These are phyloP conservation scores for Heliconius ethilla DNA, from an alignment of 2,888 invertebrate genomes.

Conservation along the genomic window DNA sequence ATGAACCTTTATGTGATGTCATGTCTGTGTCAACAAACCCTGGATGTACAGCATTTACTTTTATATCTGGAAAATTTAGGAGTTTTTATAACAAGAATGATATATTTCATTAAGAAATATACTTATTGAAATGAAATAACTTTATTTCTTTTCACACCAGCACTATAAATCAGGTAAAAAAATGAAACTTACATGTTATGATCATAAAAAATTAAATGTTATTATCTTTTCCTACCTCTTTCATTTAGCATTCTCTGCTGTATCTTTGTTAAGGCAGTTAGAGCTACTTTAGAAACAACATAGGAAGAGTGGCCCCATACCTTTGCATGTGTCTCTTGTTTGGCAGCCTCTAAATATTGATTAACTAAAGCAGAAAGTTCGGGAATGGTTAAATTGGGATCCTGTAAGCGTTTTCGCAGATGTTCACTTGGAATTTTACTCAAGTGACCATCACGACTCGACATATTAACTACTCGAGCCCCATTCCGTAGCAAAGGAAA, in stretches of 20 bases:
- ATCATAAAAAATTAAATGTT: too few species aligned
- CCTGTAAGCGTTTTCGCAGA: slow-evolving; percentile 76
- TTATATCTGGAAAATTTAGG: slow-evolving; percentile 56
- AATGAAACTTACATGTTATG: too few species aligned
- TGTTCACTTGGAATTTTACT: slow-evolving; percentile 78
- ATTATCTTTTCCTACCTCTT: background rate
- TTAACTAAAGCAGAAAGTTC: slow-evolving; percentile 84
- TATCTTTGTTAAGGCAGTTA: slow-evolving; percentile 84
- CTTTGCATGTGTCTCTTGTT: slow-evolving; percentile 60
- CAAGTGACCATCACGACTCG: slow-evolving; percentile 85
- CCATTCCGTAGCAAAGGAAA: slow-evolving; percentile 87
- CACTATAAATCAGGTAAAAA: too few species aligned
- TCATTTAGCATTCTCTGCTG: slow-evolving; percentile 81
- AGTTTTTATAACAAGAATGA: background rate
- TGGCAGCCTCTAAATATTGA: slow-evolving; percentile 83
- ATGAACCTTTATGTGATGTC: slow-evolving; percentile 83
- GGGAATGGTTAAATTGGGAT: slow-evolving; percentile 79
- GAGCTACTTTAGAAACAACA: slow-evolving; percentile 84
- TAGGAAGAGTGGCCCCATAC: slow-evolving; percentile 86
- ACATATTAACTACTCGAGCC: slow-evolving; percentile 88
- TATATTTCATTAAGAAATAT: background rate
- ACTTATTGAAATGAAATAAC: background rate
- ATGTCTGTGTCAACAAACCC: slow-evolving; percentile 90
- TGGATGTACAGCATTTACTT: slow-evolving; percentile 85
- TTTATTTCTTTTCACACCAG: too few species aligned